A percentile compares a stretch with the other conserved stretches of the same genome.
Evolutionary conservation across 2,888 invertebrate species (phyloP).

Genomic region (Metallyticus violacea): DNA sequence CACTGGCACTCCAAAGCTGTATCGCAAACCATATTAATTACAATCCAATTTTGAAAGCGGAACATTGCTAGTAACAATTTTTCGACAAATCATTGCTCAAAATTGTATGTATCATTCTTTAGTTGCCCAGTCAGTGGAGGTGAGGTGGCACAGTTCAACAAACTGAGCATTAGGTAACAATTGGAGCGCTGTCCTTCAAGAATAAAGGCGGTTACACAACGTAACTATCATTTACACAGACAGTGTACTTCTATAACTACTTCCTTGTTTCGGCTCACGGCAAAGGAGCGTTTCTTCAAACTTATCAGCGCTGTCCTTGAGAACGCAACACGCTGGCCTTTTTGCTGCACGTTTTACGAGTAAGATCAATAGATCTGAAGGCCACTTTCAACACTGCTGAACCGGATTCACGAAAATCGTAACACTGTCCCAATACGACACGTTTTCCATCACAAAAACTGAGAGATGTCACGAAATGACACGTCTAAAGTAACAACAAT

Average conservation of each 20-base stretch:
- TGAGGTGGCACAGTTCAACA: not conserved
- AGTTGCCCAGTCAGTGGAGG: too few relatives aligned
- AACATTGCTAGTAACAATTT: too few relatives aligned
- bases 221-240: not conserved
- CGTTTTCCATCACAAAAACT: too few relatives aligned
- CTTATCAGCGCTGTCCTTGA: not conserved
- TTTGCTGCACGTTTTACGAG: not conserved
- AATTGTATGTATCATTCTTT: too few relatives aligned
- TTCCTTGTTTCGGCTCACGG: not conserved
- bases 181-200: not conserved
- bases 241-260: not conserved
- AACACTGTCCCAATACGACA: too few relatives aligned
- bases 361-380: not conserved
- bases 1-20: too few relatives aligned
- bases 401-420: not conserved
- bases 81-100: too few relatives aligned
- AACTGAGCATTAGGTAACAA: not conserved
- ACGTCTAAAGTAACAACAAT: too few relatives aligned
- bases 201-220: not conserved
- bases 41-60: too few relatives aligned
- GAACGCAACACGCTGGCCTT: not conserved
- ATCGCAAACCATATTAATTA: too few relatives aligned
- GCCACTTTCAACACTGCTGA: not conserved
- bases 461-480: too few relatives aligned
- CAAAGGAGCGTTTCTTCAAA: not conserved